Evolutionary conservation across 2,113 vertebrate species (phyloP), one percentile per base, ranked within the genome.

Genomic region (Tangachromis dhanisi): DNA sequence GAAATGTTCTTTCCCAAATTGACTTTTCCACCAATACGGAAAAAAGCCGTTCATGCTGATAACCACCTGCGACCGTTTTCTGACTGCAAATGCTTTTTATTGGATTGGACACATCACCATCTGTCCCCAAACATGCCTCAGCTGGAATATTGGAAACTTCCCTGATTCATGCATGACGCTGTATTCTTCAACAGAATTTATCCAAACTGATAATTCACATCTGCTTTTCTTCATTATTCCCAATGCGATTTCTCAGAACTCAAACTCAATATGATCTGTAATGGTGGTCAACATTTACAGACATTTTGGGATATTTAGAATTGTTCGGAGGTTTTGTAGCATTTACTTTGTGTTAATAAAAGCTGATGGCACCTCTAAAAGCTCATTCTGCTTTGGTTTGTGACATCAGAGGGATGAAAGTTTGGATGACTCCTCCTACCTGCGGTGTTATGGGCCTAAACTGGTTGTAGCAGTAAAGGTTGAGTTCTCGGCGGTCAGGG

Each of bases 391-490:
- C 26, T 49, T 63, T 35, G 26, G 38, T n/a, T 61, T 26, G 31
- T 7, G 42, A 78, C 24, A 49, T 45, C 42, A 19, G 40, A 38
- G 9, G 29, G 8, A 47, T 17, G 9, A 47, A 47, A 47, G 42
- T 29, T 76, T 76, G 24, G 14, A 76, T 76, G 26, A 47, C 6
- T 1, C 1, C 33, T 73, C 78, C 92, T 97, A 97, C 97, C 97
- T 98, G 97, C 55, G 97, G 97, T 53, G 97, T 97, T 93, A 98
- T 97, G 47, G 97, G 97, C 89, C 98, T 96, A 96, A 98, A 98
- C 92, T 98, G 97, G 94, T 97, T 98, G 93, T 98, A 98, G 95
- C 97, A 98, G 95, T 97, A 97, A 76, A 98, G 96, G 94, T 98
- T 98, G 87, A 97, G 93, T 26, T 98, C 97, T 83, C 97, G 96